phyloP scores from a whole-genome alignment of 2,888 invertebrate genomes.

The Polydrusus cervinus region DNA sequence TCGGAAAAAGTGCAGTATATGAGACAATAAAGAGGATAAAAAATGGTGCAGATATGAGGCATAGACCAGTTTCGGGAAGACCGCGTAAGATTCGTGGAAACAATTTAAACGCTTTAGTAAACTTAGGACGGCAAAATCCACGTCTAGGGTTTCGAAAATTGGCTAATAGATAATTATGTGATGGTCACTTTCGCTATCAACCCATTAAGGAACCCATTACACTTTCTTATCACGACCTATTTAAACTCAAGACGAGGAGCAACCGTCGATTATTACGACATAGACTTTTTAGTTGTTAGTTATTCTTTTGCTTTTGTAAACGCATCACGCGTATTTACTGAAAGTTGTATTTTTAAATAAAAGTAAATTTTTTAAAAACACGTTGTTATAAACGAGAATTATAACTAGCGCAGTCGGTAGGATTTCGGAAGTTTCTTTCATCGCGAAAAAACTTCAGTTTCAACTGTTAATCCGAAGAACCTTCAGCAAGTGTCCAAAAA shows the following conservation, averaged over 20 bases:
- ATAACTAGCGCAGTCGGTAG: background rate
- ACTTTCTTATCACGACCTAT: background rate
- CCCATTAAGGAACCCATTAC: background rate
- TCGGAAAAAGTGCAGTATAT: too few species aligned
- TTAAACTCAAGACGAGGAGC: background rate
- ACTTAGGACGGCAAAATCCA: too few species aligned
- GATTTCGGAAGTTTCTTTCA: background rate
- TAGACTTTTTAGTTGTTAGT: background rate
- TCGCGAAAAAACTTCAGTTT: slow-evolving; percentile 1
- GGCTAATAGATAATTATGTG: too few species aligned
- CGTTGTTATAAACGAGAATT: background rate
- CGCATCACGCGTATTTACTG: slow-evolving; percentile 1
- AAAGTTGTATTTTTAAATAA: background rate
- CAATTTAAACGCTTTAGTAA: too few species aligned
- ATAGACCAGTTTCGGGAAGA: too few species aligned
- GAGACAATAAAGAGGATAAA: too few species aligned
- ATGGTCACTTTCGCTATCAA: slow-evolving; percentile 1
- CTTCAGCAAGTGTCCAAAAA: background rate
- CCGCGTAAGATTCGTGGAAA: too few species aligned
- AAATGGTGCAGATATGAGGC: too few species aligned
- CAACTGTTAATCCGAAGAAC: background rate
- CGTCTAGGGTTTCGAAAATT: too few species aligned
- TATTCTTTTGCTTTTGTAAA: background rate
- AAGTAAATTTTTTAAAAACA: background rate
- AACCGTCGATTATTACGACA: background rate